Conservation (phyloP, 2,888 invertebrate species). For the Melinaea marsaeus region DNA sequence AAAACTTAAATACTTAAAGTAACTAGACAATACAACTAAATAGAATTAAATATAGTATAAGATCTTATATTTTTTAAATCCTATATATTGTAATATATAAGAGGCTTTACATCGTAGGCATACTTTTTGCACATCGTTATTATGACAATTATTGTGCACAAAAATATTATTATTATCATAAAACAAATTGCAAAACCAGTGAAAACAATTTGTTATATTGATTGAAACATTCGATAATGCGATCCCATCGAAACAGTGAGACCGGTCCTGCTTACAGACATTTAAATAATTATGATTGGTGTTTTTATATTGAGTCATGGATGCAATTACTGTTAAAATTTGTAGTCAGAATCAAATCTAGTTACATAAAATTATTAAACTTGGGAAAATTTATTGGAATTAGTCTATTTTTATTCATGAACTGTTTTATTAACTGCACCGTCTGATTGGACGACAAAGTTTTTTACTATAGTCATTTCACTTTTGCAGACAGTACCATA, state of each 20-base stretch:
- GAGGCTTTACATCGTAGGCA: no score
- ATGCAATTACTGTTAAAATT: not conserved
- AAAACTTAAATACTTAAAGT: slow-evolving; percentile 36
- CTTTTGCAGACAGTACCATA: slow-evolving; percentile 7
- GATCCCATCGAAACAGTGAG: slow-evolving; percentile 14
- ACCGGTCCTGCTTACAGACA: slow-evolving; percentile 8
- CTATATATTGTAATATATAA: no score
- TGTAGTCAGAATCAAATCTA: no score
- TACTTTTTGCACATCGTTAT: no score
- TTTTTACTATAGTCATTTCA: not conserved
- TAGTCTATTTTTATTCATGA: slow-evolving; percentile 8
- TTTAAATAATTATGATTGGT: slow-evolving; percentile 1
- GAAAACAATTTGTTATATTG: slow-evolving; percentile 23
- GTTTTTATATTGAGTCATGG: not conserved
- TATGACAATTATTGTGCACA: no score
- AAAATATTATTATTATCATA: no score
- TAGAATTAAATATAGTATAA: no score
- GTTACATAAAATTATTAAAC: not conserved
- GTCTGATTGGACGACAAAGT: not conserved
- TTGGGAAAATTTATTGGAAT: not conserved
- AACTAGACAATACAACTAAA: not conserved
- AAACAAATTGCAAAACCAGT: not conserved
- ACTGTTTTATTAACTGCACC: slow-evolving; percentile 7
- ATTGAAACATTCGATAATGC: slow-evolving; percentile 22
- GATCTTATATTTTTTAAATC: no score